These are phyloP conservation scores for Cyprinodon diabolis DNA, from an alignment of 2,797 vertebrate genomes.

Conservation along the genomic window DNA sequence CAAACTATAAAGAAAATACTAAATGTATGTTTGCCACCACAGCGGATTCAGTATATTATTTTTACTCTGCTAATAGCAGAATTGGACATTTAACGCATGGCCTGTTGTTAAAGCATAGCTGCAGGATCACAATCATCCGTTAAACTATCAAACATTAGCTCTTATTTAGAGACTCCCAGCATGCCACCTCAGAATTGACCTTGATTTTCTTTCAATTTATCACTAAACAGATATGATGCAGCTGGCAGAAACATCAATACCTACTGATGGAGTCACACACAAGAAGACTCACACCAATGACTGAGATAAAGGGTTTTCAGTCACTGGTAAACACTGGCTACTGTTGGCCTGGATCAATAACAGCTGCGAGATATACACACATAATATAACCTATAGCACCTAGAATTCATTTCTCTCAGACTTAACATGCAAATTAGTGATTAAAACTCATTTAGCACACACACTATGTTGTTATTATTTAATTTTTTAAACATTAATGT, in stretches of 20 bases:
- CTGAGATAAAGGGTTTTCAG: conserved; percentile 17
- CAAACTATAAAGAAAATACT: neutral
- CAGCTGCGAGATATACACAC: conserved; percentile 18
- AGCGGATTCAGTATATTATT: conserved; percentile 8
- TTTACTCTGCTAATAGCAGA: conserved; percentile 21
- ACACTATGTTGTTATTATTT: neutral
- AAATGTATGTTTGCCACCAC: conserved; percentile 16
- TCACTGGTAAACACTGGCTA: conserved; percentile 11
- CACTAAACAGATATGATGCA: conserved; percentile 51
- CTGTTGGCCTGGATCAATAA: conserved; percentile 26
- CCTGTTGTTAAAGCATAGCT: conserved; percentile 46
- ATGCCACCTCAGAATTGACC: conserved; percentile 56
- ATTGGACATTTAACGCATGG: conserved; percentile 32
- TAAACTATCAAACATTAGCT: conserved; percentile 50
- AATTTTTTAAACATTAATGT: neutral
- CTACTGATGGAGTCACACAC: conserved; percentile 40
- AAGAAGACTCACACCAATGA: neutral
- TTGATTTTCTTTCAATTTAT: conserved; percentile 49
- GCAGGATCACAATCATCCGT: conserved; percentile 55
- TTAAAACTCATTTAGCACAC: neutral
- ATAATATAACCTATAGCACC: neutral
- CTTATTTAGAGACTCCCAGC: conserved; percentile 49
- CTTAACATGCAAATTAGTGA: neutral
- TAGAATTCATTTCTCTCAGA: neutral
- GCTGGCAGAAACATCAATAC: conserved; percentile 48